Base-by-base conservation (phyloP, 2,888 invertebrate species). In the Glomeris marginata region DNA sequence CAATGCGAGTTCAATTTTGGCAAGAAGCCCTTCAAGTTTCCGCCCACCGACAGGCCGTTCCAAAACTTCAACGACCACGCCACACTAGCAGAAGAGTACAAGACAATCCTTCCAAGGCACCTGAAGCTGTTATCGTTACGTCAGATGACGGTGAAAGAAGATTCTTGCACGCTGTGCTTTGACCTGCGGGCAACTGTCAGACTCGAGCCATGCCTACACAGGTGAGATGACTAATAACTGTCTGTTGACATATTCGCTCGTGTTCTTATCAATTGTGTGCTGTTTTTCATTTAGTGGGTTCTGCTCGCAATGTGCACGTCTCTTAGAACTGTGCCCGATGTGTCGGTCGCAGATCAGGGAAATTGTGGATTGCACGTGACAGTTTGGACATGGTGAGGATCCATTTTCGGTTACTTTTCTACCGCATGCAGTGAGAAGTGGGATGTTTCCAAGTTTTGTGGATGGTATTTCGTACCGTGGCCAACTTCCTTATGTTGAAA, bases 1-100 rank as follows among this genome's bases (percentile, higher is more conserved):
- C 91, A 91, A 64, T 90, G 90, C 69, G 75, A 80, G 45, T 92
- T 92, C 69, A 92, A 92, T 70, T 92, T 92, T 68, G 92, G 92
- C 48, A 72, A 77, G 53, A 74, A 77, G 54, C 78, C 83, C 1
- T 92, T 91, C 69, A 72, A 71, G 58, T 80, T 72, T 72, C 81
- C 87, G 40, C 90, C 91, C 0, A 65, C 65, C 2, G 75, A 77
- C 59, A 67, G 76, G 28, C 62, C 65, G 28, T 90, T 75, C 69
- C 72, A 73, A 51, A 75, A 72, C 53, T 90, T 91, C 68, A 91
- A 92, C 64, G 78, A 83, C 44, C 72, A 75, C 59, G 87, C 84
- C 15, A 65, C 65, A n/a, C 72, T 92, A 45, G 73, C 76, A n/a
- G 75, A 78, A 1, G 81, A 84, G 55, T 78, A 84, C 61, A 85